phyloP scores from a whole-genome alignment of 2,797 vertebrate genomes.

The Sebastes trivittatus region DNA sequence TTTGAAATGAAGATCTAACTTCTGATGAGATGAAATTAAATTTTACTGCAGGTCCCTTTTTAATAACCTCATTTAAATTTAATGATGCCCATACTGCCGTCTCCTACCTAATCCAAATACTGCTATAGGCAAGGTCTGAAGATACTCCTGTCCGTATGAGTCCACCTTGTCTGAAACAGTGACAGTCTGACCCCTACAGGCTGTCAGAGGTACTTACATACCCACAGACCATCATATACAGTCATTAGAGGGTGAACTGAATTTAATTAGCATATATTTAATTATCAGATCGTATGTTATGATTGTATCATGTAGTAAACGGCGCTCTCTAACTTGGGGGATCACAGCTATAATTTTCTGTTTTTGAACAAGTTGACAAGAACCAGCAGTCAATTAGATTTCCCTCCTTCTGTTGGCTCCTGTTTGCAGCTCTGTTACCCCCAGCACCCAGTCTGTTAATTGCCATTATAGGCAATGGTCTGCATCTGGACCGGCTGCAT shows the following conservation, averaged over 20 bases:
- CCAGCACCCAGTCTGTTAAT: conserved; percentile 42
- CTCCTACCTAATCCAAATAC: conserved; percentile 21
- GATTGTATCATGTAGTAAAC: not conserved
- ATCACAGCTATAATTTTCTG: not conserved
- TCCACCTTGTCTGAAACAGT: conserved; percentile 25
- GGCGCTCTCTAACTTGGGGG: not conserved
- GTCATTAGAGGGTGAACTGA: not conserved
- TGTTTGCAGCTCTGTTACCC: conserved; percentile 34
- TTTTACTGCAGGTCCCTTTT: conserved; percentile 18
- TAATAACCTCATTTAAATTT: conserved; percentile 36
- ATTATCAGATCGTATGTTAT: conserved; percentile 2
- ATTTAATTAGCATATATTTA: conserved; percentile 3
- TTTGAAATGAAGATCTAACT: conserved; percentile 10
- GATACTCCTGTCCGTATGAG: not conserved
- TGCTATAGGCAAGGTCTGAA: conserved; percentile 38
- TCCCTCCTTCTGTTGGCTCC: conserved; percentile 6
- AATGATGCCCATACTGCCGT: conserved; percentile 5
- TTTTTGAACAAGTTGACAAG: not conserved
- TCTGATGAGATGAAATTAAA: conserved; percentile 18
- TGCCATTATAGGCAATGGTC: conserved; percentile 45
- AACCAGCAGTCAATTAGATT: conserved; percentile 16
- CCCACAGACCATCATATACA: not conserved
- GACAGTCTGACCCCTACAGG: conserved; percentile 76
- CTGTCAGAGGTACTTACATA: conserved; percentile 27
- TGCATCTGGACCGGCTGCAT: conserved; percentile 58